Percentiles rank a stretch among this genome's conserved stretches.
Evolutionary conservation across 2,113 vertebrate species (phyloP).

Genomic region (Thinocorus orbignyianus): DNA sequence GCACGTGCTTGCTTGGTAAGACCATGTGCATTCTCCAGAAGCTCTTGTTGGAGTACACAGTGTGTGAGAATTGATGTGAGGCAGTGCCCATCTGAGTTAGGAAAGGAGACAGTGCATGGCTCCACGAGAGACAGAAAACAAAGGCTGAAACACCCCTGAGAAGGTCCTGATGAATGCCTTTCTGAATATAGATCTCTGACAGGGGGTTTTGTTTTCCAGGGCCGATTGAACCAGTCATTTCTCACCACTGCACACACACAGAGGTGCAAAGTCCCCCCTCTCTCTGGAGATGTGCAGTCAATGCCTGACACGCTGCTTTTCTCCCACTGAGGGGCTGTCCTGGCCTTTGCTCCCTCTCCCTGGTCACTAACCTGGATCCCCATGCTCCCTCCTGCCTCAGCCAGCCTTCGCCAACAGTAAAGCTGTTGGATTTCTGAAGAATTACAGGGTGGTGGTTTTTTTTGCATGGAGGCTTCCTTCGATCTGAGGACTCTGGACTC

Average conservation of each 20-base stretch:
- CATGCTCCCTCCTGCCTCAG: background rate
- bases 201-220: background rate
- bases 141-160: background rate
- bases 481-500: background rate
- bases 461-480: background rate
- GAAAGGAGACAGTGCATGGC: background rate
- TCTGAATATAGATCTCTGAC: background rate
- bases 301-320: background rate
- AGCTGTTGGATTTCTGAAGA: background rate
- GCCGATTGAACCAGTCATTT: background rate
- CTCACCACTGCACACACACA: no score
- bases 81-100: background rate
- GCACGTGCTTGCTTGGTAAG: conserved; percentile 75
- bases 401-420: background rate
- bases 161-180: background rate
- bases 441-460: background rate
- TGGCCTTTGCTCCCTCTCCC: background rate
- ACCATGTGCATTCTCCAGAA: background rate
- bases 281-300: background rate
- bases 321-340: background rate
- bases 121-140: background rate
- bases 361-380: background rate
- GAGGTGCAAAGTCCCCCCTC: fast-evolving
- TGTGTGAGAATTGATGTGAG: background rate
- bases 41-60: background rate